Evolutionary conservation across 2,113 vertebrate species (phyloP), one percentile per base, ranked within the genome.

Genomic region (Syngnathoides biaculeatus): DNA sequence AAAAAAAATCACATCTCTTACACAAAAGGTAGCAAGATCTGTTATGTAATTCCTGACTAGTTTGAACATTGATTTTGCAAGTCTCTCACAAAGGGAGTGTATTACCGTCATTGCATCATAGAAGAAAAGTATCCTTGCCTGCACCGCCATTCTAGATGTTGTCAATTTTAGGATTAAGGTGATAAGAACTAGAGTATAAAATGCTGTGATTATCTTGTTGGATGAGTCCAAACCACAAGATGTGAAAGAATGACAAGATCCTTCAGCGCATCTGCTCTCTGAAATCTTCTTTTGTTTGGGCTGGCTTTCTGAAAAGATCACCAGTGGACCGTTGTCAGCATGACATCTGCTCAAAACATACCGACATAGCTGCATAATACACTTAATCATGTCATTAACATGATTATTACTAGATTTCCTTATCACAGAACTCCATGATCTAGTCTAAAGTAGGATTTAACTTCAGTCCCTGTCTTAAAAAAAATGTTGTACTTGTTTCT

Each of bases 81-180:
- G 76, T 74, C 55, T 39, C 43, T 72, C 67, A 45, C 39, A 42
- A 68, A 45, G 50, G 26, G 27, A 79, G 52, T 68, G 38, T 74
- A 75, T 60, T 72, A 76, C 47, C 59, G 63, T 69, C 67, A 59
- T 71, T 66, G 43, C 70, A 60, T 73, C n/a, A 14, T 48, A 58
- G 65, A 73, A 75, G 83, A 70, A 79, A 80, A 80, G 72, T 82
- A 71, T 86, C 64, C 69, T 81, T 75, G 86, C 82, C 78, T 84
- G 72, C 84, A 88, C 84, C 78, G 68, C 81, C 75, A 88, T 80
- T 66, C 69, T 50, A 75, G 85, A 86, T 84, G 87, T 83, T 35
- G 73, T 81, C 78, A 86, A 80, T 80, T 79, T 89, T 72, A n/a
- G 89, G 91, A 91, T 91, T 90, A 90, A 87, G 76, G 78, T 91